Conservation (phyloP, 2,113 vertebrate genomes). For the Callorhinus ursinus region DNA sequence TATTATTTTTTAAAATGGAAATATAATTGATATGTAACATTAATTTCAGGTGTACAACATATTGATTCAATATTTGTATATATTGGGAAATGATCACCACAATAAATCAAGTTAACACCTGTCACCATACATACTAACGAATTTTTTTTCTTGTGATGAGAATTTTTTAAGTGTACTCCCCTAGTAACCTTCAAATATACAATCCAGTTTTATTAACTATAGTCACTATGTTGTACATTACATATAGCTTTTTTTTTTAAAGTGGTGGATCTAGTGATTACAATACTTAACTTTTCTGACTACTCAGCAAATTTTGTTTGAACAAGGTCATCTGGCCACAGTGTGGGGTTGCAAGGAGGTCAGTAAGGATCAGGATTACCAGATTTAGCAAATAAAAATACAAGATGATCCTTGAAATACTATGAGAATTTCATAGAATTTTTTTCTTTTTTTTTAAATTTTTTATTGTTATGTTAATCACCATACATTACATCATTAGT, state of each 20-base stretch:
- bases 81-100: background rate
- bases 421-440: conserved; percentile 16
- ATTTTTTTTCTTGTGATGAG: background rate
- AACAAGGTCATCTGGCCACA: background rate
- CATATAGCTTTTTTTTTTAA: background rate
- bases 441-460: no score
- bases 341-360: background rate
- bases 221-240: background rate
- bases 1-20: background rate
- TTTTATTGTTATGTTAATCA: no score
- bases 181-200: background rate
- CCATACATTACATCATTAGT: no score
- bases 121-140: background rate
- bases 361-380: background rate
- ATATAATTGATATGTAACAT: background rate
- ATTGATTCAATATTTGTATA: background rate
- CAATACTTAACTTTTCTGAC: background rate
- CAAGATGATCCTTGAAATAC: conserved; percentile 17
- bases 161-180: background rate
- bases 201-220: background rate
- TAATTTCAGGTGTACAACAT: background rate
- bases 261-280: background rate
- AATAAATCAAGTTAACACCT: background rate
- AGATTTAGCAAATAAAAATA: conserved; percentile 7
- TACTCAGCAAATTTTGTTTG: background rate